Conservation (phyloP, 2,888 invertebrate species). For the Ctenicera cuprea region DNA sequence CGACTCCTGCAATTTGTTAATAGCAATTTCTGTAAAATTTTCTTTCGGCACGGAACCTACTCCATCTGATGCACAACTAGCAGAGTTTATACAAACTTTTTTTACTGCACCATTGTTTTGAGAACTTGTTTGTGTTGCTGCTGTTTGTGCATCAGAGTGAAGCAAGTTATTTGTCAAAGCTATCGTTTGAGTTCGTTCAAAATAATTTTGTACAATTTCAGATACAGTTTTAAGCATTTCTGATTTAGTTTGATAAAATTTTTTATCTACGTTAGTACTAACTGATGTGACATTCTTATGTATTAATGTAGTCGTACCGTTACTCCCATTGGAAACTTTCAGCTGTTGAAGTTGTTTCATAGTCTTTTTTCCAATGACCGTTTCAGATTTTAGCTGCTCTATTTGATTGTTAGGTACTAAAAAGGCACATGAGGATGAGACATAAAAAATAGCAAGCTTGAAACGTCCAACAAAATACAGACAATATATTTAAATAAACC, state of each 20-base stretch:
- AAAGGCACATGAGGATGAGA: neutral
- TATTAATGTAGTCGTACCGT: neutral
- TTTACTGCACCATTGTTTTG: neutral
- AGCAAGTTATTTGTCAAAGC: neutral
- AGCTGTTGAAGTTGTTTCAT: conserved; percentile 19
- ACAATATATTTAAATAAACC: neutral
- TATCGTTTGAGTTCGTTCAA: neutral
- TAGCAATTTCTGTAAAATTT: neutral
- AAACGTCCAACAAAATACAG: no score
- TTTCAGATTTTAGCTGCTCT: conserved; percentile 26
- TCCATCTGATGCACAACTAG: neutral
- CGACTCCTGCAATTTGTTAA: conserved; percentile 5
- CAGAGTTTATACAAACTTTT: neutral
- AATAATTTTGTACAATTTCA: neutral
- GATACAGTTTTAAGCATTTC: neutral
- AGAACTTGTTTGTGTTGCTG: neutral
- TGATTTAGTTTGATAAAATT: neutral
- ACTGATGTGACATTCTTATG: no score
- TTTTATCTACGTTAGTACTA: neutral
- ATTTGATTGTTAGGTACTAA: conserved; percentile 6
- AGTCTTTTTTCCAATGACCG: conserved; percentile 11
- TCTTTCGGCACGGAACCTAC: neutral
- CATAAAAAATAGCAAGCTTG: no score
- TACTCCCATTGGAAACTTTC: neutral
- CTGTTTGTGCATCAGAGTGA: neutral